Base-by-base conservation (phyloP, 2,113 vertebrate species). In the Cyprinodon tularosa region DNA sequence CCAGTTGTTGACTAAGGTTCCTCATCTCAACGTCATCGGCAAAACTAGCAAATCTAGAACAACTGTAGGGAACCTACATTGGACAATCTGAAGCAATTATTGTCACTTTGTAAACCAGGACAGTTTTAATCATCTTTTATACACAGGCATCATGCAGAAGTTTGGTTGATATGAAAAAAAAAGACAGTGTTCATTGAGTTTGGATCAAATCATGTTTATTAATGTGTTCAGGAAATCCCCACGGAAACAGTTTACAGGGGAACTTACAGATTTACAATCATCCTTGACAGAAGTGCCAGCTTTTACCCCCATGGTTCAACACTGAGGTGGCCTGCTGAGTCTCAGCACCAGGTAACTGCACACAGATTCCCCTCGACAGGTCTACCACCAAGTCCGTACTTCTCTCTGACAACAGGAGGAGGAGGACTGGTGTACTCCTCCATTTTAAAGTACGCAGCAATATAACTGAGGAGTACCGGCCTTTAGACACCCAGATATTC, bases 251-350 rank as follows among this genome's bases (percentile, higher is more conserved):
- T 90, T 91, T 89, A 86, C 85, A 89, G 90, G 87, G 90, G 88
- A 91, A 90, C 87, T 78, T 91, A 90, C 90, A 92, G 90, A 92
- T 92, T 92, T 93, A 93, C 92, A 93, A 93, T 93, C 92, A 90
- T 84, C 86, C 86, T 89, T 76, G 78, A 90, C 82, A 87, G 71
- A 91, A 89, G 89, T 91, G 91, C 88, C 90, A 90, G 80, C 79
- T 87, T 81, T 77, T 68, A 85, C 69, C 85, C 86, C 88, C 76
- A 50, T 36, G 68, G 74, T 81, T 84, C 83, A 40, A 87, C 90
- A 72, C 80, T 40, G 84, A 88, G 82, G 82, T 80, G 47, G 60
- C 80, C 85, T 42, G 82, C 88, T 63, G 77, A 76, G 71, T 71
- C 86, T 81, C 80, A 68, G 48, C 61, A 85, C 84, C 89, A 77